These are phyloP conservation scores for Limnephilus auricula DNA, from an alignment of 2,888 invertebrate species.

Conservation along the genomic window DNA sequence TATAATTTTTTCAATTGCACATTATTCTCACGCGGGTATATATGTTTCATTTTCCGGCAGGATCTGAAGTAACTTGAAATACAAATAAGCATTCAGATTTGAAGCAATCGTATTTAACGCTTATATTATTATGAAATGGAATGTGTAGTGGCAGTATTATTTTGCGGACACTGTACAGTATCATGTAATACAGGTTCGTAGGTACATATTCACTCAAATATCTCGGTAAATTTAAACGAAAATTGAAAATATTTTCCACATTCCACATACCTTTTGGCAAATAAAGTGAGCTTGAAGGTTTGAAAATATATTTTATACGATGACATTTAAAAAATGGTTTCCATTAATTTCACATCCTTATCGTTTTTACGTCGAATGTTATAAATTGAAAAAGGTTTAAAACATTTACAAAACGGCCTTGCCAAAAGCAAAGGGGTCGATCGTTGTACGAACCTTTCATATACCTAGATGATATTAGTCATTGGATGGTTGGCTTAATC, in stretches of 20 bases:
- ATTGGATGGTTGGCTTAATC: not conserved
- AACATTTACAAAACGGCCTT: not conserved
- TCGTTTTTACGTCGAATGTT: not conserved
- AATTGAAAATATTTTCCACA: not conserved
- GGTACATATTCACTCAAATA: not conserved
- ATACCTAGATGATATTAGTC: not conserved
- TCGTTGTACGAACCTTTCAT: not conserved
- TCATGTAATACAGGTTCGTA: not conserved
- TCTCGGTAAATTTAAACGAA: not conserved
- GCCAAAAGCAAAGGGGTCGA: not conserved
- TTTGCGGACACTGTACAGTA: not conserved
- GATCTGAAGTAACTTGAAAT: not conserved
- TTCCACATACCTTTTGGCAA: not conserved
- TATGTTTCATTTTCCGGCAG: not conserved
- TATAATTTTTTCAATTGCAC: not conserved
- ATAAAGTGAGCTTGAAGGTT: not conserved
- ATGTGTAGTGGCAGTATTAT: not conserved
- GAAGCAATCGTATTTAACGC: not conserved
- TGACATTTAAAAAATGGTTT: not conserved
- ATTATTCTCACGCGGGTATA: not conserved
- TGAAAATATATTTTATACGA: not conserved
- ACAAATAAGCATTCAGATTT: not conserved
- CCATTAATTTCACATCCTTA: conserved; percentile 2
- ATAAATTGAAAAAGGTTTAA: not conserved
- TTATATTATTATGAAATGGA: not conserved